Base-by-base conservation (phyloP, 2,797 vertebrate genomes). In the Myotis myotis region DNA sequence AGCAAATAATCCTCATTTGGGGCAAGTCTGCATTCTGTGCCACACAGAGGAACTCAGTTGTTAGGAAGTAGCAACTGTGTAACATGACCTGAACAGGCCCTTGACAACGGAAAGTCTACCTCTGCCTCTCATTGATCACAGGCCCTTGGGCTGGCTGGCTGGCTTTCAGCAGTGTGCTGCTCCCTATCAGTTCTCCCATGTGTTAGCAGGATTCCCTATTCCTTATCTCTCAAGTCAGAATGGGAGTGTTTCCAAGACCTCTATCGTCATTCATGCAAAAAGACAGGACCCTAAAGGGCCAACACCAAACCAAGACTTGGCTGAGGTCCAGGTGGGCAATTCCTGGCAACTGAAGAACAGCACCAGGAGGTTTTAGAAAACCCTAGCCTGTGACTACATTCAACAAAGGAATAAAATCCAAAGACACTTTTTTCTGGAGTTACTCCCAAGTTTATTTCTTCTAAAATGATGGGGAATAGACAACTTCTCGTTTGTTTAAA, bases 141-240 rank as follows among this genome's bases (percentile, higher is more conserved):
- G 85, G 78, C 64, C 53, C 38, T 41, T 16, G 8, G 74, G 44
- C 51, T 76, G 72, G 57, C 66, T 84, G 72, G 71, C 66, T 25
- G 87, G 89, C 83, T 57, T 90, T 83, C 30, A 71, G 92, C 78
- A 74, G 60, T 57, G 20, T 13, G 44, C 72, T 64, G 68, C 89
- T 53, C 60, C 76, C 93, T 97, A 97, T 97, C 96, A 70, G 85
- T 49, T 92, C 82, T 86, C 93, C 82, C 95, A 89, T 6, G 9
- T 62, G 47, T 66, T 95, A 96, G 97, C 95, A 92, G 92, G 53
- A 30, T 92, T 93, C 94, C 96, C 75, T 72, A 44, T 30, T 62
- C 57, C 96, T 97, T 96, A 97, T 97, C 96, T 94, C 64, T 55
- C 6, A 30, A 95, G 94, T 95, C 90, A 86, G 93, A 91, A 74